Evolutionary conservation across 2,113 vertebrate species (phyloP).

Genomic region (Numida meleagris): DNA sequence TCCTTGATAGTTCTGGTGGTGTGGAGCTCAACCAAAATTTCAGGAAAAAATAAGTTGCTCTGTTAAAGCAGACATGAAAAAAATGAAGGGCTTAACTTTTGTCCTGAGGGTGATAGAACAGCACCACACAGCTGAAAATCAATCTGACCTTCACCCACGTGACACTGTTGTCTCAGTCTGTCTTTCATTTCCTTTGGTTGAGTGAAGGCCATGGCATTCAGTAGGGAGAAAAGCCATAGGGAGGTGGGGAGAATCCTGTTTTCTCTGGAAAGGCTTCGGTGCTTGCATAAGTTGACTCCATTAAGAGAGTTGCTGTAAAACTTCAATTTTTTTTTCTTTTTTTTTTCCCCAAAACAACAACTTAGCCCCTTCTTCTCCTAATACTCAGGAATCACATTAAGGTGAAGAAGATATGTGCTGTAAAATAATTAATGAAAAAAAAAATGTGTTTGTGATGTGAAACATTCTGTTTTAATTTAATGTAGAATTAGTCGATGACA

Average conservation of each 20-base stretch:
- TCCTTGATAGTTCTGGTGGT: conserved; percentile 42
- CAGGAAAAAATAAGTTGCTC: conserved; percentile 39
- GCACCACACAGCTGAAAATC: conserved; percentile 69
- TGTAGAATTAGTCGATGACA: conserved; percentile 6
- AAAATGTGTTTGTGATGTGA: background rate
- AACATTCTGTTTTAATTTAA: conserved; percentile 50
- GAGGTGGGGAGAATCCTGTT: conserved; percentile 59
- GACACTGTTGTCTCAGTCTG: conserved; percentile 58
- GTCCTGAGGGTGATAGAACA: conserved; percentile 72
- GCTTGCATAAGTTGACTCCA: conserved; percentile 40
- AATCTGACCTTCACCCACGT: conserved; percentile 72
- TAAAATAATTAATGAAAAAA: background rate
- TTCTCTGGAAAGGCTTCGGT: conserved; percentile 56
- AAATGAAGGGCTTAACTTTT: conserved; percentile 66
- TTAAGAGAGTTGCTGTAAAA: conserved; percentile 52
- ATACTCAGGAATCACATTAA: background rate
- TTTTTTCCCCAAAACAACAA: background rate
- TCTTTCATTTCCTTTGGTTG: conserved; percentile 62
- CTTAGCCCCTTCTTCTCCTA: background rate
- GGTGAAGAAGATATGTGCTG: background rate
- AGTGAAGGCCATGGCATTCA: conserved; percentile 60
- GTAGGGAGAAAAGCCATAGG: conserved; percentile 64
- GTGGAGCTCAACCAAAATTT: conserved; percentile 45
- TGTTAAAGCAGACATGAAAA: conserved; percentile 52
- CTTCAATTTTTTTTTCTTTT: background rate